Conservation (phyloP, 2,888 invertebrate genomes). For the Euzophera pinguis region DNA sequence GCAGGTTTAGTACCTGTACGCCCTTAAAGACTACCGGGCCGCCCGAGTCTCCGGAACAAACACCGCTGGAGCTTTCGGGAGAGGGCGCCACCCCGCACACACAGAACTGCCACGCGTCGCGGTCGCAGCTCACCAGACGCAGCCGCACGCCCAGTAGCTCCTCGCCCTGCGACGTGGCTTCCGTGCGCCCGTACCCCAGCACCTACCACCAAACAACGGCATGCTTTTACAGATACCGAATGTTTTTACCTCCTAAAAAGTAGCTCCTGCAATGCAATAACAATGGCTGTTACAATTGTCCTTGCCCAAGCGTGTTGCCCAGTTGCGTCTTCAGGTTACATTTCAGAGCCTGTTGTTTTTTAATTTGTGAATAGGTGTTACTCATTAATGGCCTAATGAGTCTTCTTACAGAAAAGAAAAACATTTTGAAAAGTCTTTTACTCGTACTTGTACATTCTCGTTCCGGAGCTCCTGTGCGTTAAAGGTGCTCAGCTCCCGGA, state of each 20-base stretch:
- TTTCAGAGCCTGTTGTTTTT: no score
- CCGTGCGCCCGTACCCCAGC: constrained; percentile 60
- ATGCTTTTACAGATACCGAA: background rate
- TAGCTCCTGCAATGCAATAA: no score
- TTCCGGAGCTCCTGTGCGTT: constrained; percentile 32
- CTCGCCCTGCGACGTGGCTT: constrained; percentile 41
- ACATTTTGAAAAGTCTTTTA: no score
- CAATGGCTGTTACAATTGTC: no score
- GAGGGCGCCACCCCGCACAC: constrained; percentile 39
- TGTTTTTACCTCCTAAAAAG: no score
- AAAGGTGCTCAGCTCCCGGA: constrained; percentile 32
- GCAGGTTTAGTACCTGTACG: no score
- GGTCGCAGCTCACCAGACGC: constrained; percentile 45
- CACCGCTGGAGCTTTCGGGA: constrained; percentile 34
- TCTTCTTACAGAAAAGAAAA: no score
- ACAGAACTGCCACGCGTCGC: constrained; percentile 47
- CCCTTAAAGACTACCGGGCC: constrained; percentile 53
- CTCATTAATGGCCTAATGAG: no score
- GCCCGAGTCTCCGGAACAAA: constrained; percentile 68
- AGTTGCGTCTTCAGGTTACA: no score
- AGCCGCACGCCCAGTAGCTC: constrained; percentile 48
- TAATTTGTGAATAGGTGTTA: no score
- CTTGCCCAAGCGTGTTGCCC: no score
- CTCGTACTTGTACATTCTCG: constrained; percentile 41
- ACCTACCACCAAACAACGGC: constrained; percentile 33